Evolutionary conservation across 1,140 invertebrate species (phyloP).

Genomic region (Lerema accius): DNA sequence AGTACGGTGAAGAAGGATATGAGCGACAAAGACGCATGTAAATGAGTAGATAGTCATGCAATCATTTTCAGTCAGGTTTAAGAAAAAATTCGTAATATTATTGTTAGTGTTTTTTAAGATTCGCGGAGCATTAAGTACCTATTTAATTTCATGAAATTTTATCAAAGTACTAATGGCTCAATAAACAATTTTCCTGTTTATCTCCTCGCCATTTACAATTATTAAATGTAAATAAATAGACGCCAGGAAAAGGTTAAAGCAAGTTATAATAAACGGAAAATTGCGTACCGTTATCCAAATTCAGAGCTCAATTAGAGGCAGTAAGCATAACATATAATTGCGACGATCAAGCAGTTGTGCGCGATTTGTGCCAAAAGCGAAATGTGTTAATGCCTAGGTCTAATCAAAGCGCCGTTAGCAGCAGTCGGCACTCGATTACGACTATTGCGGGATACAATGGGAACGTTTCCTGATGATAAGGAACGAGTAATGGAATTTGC

Average conservation of each 20-base stretch:
- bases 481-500: conserved; percentile 32
- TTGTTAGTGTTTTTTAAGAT: too few species aligned
- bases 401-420: conserved; percentile 66
- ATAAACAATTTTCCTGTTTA: too few species aligned
- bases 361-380: conserved; percentile 44
- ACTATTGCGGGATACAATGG: conserved; percentile 58
- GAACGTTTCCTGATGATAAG: conserved; percentile 57
- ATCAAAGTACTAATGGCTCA: too few species aligned
- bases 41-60: too few species aligned
- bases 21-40: too few species aligned
- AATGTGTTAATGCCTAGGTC: conserved; percentile 55
- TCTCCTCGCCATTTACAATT: too few species aligned
- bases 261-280: conserved; percentile 13
- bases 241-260: too few species aligned
- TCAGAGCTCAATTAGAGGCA: conserved; percentile 24
- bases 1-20: too few species aligned
- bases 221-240: conserved; percentile 12
- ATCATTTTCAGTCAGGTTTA: too few species aligned
- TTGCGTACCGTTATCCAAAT: conserved; percentile 27
- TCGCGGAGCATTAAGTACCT: too few species aligned
- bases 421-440: conserved; percentile 52
- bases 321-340: conserved; percentile 35
- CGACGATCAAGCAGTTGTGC: conserved; percentile 42
- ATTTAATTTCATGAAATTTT: too few species aligned
- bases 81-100: too few species aligned